Base-by-base conservation (phyloP, 2,888 invertebrate species). In the Mythimna vitellina region DNA sequence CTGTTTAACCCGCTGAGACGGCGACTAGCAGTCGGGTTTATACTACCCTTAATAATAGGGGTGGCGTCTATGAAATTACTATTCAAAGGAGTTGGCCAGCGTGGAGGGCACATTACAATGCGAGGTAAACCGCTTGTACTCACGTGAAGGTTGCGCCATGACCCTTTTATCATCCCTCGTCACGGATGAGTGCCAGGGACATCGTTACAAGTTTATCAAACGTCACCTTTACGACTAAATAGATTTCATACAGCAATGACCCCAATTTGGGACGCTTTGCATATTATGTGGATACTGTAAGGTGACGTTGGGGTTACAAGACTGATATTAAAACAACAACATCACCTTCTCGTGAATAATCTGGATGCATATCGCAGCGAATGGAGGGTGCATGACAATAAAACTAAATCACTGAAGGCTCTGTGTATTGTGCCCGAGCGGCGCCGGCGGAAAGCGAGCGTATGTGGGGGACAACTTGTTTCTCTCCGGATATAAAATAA, bases 391-490 rank as follows among this genome's bases (percentile, higher is more conserved):
- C 92, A 95, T 93, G 92, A 95, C 94, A 96, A 95, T 96, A 95
- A 96, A 96, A 94, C 93, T 96, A 96, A 95, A 96, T 96, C 95
- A 95, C 94, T 88, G 73, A 92, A 93, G 92, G 90, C 93, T 91
- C 87, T 90, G 89, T 89, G 92, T 90, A 94, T 94, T 95, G 95
- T 95, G 91, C 90, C 89, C 88, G 90, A 89, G 89, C 93, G 96
- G 95, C 96, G 96, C 96, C 96, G 95, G 93, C 96, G 96, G 96
- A 96, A 94, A 93, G 92, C 92, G 90, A 90, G 88, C 95, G 90
- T 94, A 94, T 93, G 94, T 89, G 89, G 92, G 94, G 94, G 94
- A 92, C 92, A 93, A 94, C 92, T 92, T 92, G 91, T 90, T 91
- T 89, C 91, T 87, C 87, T 83, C 86, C 91, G 93, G 93, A 94